These are phyloP conservation scores for Oncorhynchus kisutch DNA, from an alignment of 2,113 vertebrate genomes.

Conservation along the genomic window DNA sequence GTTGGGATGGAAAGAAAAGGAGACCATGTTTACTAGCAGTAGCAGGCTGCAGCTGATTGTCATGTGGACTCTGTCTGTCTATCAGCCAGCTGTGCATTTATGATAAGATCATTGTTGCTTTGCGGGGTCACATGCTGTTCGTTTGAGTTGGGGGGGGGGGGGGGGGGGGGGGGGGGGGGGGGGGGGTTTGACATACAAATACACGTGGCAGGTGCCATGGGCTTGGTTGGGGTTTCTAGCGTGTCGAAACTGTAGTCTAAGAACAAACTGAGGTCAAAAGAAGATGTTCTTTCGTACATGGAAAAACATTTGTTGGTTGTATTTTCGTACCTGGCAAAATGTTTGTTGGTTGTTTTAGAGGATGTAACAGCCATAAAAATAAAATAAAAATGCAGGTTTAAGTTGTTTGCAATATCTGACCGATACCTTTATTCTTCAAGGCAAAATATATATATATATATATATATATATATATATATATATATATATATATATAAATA, in stretches of 20 bases:
- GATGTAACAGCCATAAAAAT: too few relatives aligned
- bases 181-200: background rate
- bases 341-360: too few relatives aligned
- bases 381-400: too few relatives aligned
- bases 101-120: constrained; percentile 33
- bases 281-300: background rate
- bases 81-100: constrained; percentile 23
- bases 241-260: background rate
- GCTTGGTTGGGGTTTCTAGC: too few relatives aligned
- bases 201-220: background rate
- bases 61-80: background rate
- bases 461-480: too few relatives aligned
- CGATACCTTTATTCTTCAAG: too few relatives aligned
- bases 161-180: background rate
- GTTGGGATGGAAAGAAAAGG: background rate
- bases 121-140: constrained; percentile 32
- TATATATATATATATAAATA: too few relatives aligned
- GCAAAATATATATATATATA: too few relatives aligned
- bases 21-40: constrained; percentile 20
- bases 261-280: background rate
- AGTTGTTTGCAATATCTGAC: too few relatives aligned
- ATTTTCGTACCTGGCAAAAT: too few relatives aligned
- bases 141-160: constrained; percentile 4
- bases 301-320: too few relatives aligned
- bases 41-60: constrained; percentile 1